Conservation (phyloP, 2,797 vertebrate genomes). For the Danio kyathit region DNA sequence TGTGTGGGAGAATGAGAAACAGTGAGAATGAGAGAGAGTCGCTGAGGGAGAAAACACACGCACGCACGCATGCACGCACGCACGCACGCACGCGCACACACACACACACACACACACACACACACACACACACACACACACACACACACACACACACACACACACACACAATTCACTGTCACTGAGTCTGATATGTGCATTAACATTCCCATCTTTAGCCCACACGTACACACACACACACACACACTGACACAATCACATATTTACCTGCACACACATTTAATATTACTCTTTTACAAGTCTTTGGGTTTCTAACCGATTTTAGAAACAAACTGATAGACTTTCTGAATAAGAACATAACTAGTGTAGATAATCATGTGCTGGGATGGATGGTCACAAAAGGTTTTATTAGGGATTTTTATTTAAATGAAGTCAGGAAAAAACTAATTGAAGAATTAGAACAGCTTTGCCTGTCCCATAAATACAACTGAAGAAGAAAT, state of each 20-base stretch:
- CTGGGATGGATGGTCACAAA: constrained; percentile 20
- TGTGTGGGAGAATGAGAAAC: constrained; percentile 71
- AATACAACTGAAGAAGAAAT: not conserved
- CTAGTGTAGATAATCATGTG: constrained; percentile 16
- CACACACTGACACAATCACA: too few species aligned
- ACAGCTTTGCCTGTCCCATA: constrained; percentile 18
- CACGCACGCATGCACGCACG: too few species aligned
- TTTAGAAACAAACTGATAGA: constrained; percentile 6
- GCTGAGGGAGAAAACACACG: too few species aligned
- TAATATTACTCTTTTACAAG: constrained; percentile 11
- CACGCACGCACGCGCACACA: too few species aligned
- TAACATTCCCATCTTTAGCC: too few species aligned
- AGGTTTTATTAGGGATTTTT: not conserved
- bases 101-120: too few species aligned
- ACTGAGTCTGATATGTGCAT: too few species aligned
- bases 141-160: too few species aligned
- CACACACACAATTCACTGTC: too few species aligned
- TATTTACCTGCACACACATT: too few species aligned
- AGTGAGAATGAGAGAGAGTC: constrained; percentile 52
- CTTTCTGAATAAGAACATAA: not conserved
- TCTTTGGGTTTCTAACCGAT: constrained; percentile 6
- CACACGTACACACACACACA: too few species aligned
- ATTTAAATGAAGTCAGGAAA: not conserved
- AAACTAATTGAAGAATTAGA: constrained; percentile 8
- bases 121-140: too few species aligned